Base-by-base conservation (phyloP, 1,140 invertebrate genomes). In the Pseudachorutes palmiensis region DNA sequence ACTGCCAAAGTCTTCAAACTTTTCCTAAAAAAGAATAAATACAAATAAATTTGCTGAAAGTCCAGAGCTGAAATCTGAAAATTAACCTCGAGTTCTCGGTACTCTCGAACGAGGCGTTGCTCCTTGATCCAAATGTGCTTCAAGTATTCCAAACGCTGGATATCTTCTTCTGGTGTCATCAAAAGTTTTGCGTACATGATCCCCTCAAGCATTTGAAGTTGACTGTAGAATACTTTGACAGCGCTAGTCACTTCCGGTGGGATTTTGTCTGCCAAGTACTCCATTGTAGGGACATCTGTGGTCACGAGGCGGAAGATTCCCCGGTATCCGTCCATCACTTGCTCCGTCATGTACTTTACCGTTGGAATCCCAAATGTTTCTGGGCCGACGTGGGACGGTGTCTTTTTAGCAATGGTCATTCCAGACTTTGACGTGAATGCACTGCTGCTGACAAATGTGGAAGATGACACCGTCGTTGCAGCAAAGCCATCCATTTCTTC, bases 51-150 rank as follows among this genome's bases (percentile, higher is more conserved):
- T 66, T 66, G 2, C 29, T 41, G 2, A 19, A 60, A 33, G 62
- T 48, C 1, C 1, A 45, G 3, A 28, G 26, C 26, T 49, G 30
- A 29, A 36, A 2, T 66, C 30, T 32, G 5, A 12, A 60, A 26
- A 41, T 41, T 59, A 14, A 67, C 65, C 22, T 62, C 48, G 14
- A 62, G 33, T 1, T 12, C 29, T 31, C 19, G 24, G 22, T 45
- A 30, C 2, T 60, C 16, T 9, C 48, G 2, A 2, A 62, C n/a
- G 2, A 62, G 22, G 19, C 65, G 22, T 45, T 67, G 58, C 51
- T 62, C 58, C 19, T 58, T 33, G 2, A 62, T 67, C 65, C 65
- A 67, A 31, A 41, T 67, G 16, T 67, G 29, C 32, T 67, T 67
- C 2, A 67, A 19, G 30, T 49, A 32, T 19, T 62, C 36, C 61